Percentiles rank a stretch among this genome's conserved stretches.
Conservation (phyloP, 2,797 vertebrate species). For the Siniperca undulata region DNA sequence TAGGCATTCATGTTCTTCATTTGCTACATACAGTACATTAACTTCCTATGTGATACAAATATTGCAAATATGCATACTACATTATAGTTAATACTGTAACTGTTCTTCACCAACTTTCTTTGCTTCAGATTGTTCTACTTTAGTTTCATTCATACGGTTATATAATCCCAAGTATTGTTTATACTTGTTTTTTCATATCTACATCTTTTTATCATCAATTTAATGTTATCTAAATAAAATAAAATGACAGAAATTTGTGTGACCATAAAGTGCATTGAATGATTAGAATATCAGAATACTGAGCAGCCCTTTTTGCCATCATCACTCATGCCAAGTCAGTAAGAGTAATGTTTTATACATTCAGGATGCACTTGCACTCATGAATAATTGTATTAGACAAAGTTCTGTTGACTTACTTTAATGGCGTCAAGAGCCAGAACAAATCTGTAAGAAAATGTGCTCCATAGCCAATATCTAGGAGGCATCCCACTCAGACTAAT, state of each 20-base stretch:
- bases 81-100: neutral
- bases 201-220: neutral
- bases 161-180: neutral
- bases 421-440: neutral
- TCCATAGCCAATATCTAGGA: neutral
- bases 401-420: constrained; percentile 8
- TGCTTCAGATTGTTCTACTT: neutral
- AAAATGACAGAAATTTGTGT: neutral
- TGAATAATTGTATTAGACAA: neutral
- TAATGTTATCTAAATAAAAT: neutral
- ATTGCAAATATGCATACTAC: neutral
- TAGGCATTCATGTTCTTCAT: neutral
- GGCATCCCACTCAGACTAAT: neutral
- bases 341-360: neutral
- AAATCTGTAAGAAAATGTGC: neutral
- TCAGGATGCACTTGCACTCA: neutral
- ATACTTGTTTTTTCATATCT: neutral
- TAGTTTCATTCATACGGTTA: neutral
- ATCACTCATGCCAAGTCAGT: neutral
- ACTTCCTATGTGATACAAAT: too few species aligned
- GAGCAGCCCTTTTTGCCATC: neutral
- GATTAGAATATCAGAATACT: neutral
- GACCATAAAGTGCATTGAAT: neutral
- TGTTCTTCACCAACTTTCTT: neutral
- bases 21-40: neutral